phyloP scores from a whole-genome alignment of 2,113 vertebrate genomes.

The Coryphaenoides rupestris region DNA sequence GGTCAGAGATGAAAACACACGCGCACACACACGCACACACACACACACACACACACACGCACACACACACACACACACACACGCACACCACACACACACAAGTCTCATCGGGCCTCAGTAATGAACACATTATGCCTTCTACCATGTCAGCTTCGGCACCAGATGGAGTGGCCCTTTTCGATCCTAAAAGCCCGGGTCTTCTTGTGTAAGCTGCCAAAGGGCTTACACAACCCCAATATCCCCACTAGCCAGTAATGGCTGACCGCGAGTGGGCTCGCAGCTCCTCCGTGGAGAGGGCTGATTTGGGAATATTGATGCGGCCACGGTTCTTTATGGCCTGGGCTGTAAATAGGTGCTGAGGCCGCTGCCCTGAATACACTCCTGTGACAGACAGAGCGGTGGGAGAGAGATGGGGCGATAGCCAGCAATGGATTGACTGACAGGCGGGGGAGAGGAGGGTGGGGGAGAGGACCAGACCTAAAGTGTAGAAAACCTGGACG shows the following conservation, averaged over 20 bases:
- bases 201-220: slow-evolving; percentile 24
- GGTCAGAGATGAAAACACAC: background rate
- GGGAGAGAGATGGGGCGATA: slow-evolving; percentile 55
- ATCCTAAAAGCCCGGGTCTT: slow-evolving; percentile 24
- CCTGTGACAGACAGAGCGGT: slow-evolving; percentile 56
- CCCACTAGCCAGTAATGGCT: slow-evolving; percentile 27
- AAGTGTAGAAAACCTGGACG: too few species aligned
- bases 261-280: slow-evolving; percentile 39
- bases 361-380: slow-evolving; percentile 47
- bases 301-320: slow-evolving; percentile 62
- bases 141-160: slow-evolving; percentile 26
- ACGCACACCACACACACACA: background rate
- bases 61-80: background rate
- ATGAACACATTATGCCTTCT: slow-evolving; percentile 37
- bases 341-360: slow-evolving; percentile 53
- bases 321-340: slow-evolving; percentile 52
- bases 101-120: slow-evolving; percentile 31
- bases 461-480: too few species aligned
- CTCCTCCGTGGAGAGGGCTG: slow-evolving; percentile 40
- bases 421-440: slow-evolving; percentile 51
- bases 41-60: background rate
- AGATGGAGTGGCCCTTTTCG: slow-evolving; percentile 48
- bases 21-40: background rate
- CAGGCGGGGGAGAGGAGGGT: slow-evolving; percentile 17
- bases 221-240: slow-evolving; percentile 43